Evolutionary conservation across 64 coral and sea anemone genomes (phyloP), one percentile per base, ranked within the genome.

Genomic region (Pocillopora damicornis): DNA sequence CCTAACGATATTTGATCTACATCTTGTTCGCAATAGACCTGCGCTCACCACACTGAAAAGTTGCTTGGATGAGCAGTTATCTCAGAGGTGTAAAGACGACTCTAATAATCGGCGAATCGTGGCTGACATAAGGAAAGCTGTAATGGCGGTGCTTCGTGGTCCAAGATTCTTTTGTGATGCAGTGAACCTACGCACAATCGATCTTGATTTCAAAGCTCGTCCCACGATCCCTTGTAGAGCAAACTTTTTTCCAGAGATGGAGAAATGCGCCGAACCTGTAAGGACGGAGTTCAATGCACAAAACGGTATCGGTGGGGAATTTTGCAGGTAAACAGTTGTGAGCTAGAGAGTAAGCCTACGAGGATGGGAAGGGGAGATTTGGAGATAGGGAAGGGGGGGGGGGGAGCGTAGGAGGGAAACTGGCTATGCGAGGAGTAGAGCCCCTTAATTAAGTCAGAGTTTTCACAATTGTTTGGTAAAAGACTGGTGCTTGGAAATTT

Each of bases 171-270:
- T 57, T 65, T 85, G 81, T 85, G 62, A 66, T 22, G 18, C 65
- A 58, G 63, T 84, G 63, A 84, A 15, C 5, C 7, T 85, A 11
- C 81, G 81, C 3, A 17, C 62, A 2, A 72, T 85, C 22, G 81
- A 85, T 42, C 18, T 85, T 11, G 81, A 85, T 42, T 23, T 72
- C 20, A 85, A 57, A 58, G 63, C 58, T 18, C 67, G 81, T 57
- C 38, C 81, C 17, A 38, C 73, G 16, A 23, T 72, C 1, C 81
- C 81, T 18, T 85, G 81, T 12, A 85, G 14, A 15, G 1, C 34
- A 58, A 65, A 85, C 20, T 85, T 85, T 37, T n/a, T 85, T 14
- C 63, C 63, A 15, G 81, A 85, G 81, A 72, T 85, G 81, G 64
- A 85, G 42, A 85, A 85, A 58, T 85, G 81, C n/a, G 81, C 81